Evolutionary conservation across 2,113 vertebrate species (phyloP).

Genomic region (Siniperca knerii): DNA sequence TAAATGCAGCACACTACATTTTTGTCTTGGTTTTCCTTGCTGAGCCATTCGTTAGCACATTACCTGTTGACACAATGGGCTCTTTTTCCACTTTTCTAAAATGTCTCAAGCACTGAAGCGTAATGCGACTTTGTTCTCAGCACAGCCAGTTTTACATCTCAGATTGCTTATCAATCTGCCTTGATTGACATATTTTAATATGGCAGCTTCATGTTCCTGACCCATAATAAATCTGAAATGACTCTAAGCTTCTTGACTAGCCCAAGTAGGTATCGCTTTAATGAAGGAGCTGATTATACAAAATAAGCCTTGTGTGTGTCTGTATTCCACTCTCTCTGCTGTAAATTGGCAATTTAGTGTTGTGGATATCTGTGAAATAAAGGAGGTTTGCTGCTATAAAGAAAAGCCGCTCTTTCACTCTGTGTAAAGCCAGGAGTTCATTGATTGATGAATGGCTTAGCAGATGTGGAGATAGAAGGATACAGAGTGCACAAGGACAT

Average conservation of each 20-base stretch:
- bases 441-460: conserved; percentile 83
- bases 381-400: conserved; percentile 52
- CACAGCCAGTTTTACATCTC: conserved; percentile 20
- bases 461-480: conserved; percentile 78
- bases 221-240: conserved; percentile 41
- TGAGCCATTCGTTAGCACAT: conserved; percentile 23
- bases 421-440: conserved; percentile 64
- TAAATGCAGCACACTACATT: conserved; percentile 17
- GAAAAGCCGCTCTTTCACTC: conserved; percentile 52
- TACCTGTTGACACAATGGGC: conserved; percentile 28
- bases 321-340: conserved; percentile 52
- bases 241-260: conserved; percentile 50
- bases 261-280: conserved; percentile 44
- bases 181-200: conserved; percentile 53
- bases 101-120: conserved; percentile 4
- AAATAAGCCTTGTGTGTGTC: conserved; percentile 65
- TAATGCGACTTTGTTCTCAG: conserved; percentile 14
- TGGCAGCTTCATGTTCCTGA: conserved; percentile 26
- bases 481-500: conserved; percentile 63
- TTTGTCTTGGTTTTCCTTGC: conserved; percentile 32
- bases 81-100: conserved; percentile 14
- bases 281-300: conserved; percentile 71
- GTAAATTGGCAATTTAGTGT: conserved; percentile 78
- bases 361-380: conserved; percentile 77
- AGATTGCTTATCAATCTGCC: conserved; percentile 20